Percentiles rank a stretch among this genome's conserved stretches.
Conservation (phyloP, 2,113 vertebrate genomes). For the Clarias batrachus region DNA sequence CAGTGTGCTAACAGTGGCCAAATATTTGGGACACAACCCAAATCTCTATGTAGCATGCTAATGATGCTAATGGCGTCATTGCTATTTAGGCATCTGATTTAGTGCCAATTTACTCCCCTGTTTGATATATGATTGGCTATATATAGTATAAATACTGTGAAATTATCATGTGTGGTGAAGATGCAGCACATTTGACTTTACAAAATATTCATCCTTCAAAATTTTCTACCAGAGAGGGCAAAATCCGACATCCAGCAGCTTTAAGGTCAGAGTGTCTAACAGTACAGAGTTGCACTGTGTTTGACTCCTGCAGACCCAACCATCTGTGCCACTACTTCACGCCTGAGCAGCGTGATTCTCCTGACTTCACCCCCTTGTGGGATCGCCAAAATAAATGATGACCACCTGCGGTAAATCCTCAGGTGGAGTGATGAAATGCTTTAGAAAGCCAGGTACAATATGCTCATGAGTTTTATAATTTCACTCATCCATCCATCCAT, state of each 20-base stretch:
- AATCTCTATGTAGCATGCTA: not conserved
- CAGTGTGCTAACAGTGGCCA: not conserved
- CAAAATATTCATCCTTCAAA: not conserved
- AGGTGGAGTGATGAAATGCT: constrained; percentile 18
- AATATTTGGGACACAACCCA: not conserved
- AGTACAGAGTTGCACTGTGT: constrained; percentile 34
- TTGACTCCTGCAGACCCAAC: constrained; percentile 45
- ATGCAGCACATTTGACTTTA: not conserved
- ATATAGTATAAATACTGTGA: not conserved
- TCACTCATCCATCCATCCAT: not conserved
- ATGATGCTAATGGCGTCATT: not conserved
- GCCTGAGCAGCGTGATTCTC: constrained; percentile 9
- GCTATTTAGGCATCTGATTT: not conserved
- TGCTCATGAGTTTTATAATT: not conserved
- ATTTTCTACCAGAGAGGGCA: not conserved
- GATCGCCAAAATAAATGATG: constrained; percentile 30
- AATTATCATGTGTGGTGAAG: not conserved
- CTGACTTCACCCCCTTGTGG: constrained; percentile 17
- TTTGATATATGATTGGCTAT: not conserved
- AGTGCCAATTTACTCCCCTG: not conserved
- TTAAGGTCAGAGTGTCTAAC: constrained; percentile 41
- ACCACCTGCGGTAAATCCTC: constrained; percentile 16
- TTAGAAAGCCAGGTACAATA: constrained; percentile 1
- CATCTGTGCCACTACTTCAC: constrained; percentile 45
- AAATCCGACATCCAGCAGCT: constrained; percentile 22